A percentile compares a stretch with the other conserved stretches of the same genome.
phyloP scores from a whole-genome alignment of 2,888 invertebrate genomes.

The Neoscelio sp. region DNA sequence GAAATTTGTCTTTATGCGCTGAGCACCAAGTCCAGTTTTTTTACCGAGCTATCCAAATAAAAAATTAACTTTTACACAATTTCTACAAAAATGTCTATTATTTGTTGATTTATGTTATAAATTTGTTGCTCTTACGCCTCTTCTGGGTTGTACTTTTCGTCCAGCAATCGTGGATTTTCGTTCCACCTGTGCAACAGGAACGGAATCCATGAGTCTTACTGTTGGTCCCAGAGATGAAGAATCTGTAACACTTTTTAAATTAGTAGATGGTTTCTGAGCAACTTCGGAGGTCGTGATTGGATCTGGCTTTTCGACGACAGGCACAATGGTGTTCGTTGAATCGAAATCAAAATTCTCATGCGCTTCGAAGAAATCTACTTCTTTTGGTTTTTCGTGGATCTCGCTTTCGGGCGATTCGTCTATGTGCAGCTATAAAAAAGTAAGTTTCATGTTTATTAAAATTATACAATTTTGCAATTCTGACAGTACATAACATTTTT shows the following conservation, averaged over 20 bases:
- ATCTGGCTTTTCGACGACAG: conserved; percentile 56
- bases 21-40: conserved; percentile 94
- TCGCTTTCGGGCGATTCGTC: conserved; percentile 86
- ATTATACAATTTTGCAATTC: neutral
- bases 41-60: conserved; percentile 88
- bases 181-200: conserved; percentile 70
- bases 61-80: conserved; percentile 6
- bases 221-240: conserved; percentile 73
- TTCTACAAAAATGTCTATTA: conserved; percentile 5
- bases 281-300: conserved; percentile 60
- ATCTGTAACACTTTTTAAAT: conserved; percentile 56
- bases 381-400: conserved; percentile 86
- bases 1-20: conserved; percentile 97
- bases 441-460: neutral
- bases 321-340: conserved; percentile 69
- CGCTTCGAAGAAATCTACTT: conserved; percentile 96
- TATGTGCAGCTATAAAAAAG: conserved; percentile 87
- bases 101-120: conserved; percentile 6
- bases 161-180: conserved; percentile 89
- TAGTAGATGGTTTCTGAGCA: conserved; percentile 23
- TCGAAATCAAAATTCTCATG: conserved; percentile 84
- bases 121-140: conserved; percentile 86
- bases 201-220: conserved; percentile 76
- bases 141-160: conserved; percentile 88
- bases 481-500: too few relatives aligned